Base-by-base conservation (phyloP, 2,113 vertebrate genomes). In the Mionectes macconnelli region DNA sequence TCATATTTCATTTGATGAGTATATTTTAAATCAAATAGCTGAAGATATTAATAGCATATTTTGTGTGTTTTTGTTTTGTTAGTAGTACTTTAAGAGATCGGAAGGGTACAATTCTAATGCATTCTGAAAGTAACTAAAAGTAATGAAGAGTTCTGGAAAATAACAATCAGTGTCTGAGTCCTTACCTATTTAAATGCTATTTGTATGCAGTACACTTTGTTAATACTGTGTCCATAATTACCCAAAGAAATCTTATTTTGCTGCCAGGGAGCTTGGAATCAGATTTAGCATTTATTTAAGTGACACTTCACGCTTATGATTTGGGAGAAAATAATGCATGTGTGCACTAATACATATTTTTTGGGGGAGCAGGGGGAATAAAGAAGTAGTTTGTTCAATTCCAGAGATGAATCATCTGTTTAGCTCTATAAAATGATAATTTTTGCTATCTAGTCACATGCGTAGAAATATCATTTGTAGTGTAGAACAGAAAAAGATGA, bases 91-190 rank as follows among this genome's bases (percentile, higher is more conserved):
- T 42, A 88, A 66, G 37, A 64, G 37, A 52, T 31, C 62, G 33
- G 57, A 83, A 83, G 23, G n/a, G 12, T 59, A 84, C 67, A 84
- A 77, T 62, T 75, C n/a, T 62, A 81, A 67, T 88, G 14, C 2
- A 5, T 86, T 85, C 18, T 82, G n/a, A 82, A 94, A 50, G 24
- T 73, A 93, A 76, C 70, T 94, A 77, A 86, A 88, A 4, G 16
- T 90, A 95, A 79, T n/a, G 49, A 82, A 64, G 47, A 67, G 18
- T 87, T 87, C 69, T 87, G 28, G 47, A 89, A 87, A 84, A 93
- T 45, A 74, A 25, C 84, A 70, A 84, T 84, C 37, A 35, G 1
- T 81, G 16, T 74, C 35, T 87, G 45, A 70, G 12, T 74, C 17
- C 39, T 87, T 86, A 49, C 20, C 21, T 28, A 68, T 73, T 73